These are phyloP conservation scores for Podarcis lilfordi DNA, from an alignment of 2,797 vertebrate species.

Conservation along the genomic window DNA sequence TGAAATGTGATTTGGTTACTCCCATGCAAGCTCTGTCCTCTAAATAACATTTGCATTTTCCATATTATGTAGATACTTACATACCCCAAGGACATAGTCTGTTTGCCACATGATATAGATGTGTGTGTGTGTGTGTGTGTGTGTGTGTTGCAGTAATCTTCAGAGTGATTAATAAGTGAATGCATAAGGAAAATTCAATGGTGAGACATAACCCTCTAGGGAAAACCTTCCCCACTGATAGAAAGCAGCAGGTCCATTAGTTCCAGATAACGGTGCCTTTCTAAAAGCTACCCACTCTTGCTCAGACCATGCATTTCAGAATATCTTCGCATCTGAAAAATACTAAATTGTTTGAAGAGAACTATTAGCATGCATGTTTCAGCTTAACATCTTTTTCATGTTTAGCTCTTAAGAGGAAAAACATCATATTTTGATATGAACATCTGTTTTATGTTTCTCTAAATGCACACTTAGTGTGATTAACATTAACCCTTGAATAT, in stretches of 20 bases:
- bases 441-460: constrained; percentile 78
- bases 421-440: constrained; percentile 75
- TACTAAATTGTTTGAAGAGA: constrained; percentile 70
- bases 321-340: constrained; percentile 60
- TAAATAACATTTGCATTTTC: background rate
- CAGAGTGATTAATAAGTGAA: constrained; percentile 55
- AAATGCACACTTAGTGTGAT: constrained; percentile 66
- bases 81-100: constrained; percentile 44
- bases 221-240: constrained; percentile 61
- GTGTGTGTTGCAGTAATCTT: constrained; percentile 8
- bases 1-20: background rate
- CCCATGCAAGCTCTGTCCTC: background rate
- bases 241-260: constrained; percentile 61
- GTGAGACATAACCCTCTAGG: constrained; percentile 58
- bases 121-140: background rate
- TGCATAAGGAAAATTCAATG: constrained; percentile 42
- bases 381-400: constrained; percentile 72
- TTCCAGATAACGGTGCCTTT: constrained; percentile 45
- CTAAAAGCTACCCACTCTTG: constrained; percentile 39
- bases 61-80: constrained; percentile 5
- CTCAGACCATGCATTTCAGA: constrained; percentile 65
- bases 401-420: constrained; percentile 64
- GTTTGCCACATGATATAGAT: constrained; percentile 50
- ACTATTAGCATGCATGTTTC: constrained; percentile 71
- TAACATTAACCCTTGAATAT: constrained; percentile 72